A percentile compares a stretch with the other conserved stretches of the same genome.
phyloP scores from a whole-genome alignment of 2,888 invertebrate species.

The Spisula subtruncata region DNA sequence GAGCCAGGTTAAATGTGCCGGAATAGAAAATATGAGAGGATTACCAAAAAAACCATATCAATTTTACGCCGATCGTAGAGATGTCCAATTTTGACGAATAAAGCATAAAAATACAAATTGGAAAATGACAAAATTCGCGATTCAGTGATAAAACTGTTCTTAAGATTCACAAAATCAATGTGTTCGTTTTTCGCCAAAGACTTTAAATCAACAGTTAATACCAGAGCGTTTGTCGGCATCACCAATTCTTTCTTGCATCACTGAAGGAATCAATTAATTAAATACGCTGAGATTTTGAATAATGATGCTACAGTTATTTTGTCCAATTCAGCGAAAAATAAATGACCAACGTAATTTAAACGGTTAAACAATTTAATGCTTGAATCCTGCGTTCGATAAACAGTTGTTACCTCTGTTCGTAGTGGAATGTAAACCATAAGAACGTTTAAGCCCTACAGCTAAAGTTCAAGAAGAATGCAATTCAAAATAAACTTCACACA shows the following conservation, averaged over 20 bases:
- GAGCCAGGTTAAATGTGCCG: not conserved
- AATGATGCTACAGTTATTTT: not conserved
- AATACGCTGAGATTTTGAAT: not conserved
- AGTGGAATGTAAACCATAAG: no score
- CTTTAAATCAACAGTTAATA: not conserved
- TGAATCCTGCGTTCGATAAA: no score
- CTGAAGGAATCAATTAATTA: not conserved
- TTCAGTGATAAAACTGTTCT: not conserved
- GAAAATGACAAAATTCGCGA: not conserved
- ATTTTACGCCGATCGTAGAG: not conserved
- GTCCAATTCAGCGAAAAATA: not conserved
- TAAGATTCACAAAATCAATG: not conserved
- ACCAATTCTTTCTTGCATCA: not conserved
- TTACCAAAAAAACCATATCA: not conserved
- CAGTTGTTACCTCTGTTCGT: no score
- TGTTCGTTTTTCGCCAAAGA: not conserved
- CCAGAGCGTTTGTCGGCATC: not conserved
- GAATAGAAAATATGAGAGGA: not conserved
- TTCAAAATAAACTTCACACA: no score
- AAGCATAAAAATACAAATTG: constrained; percentile 5
- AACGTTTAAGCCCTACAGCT: no score
- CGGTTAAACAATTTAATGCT: no score
- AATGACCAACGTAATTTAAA: no score
- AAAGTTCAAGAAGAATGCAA: no score
- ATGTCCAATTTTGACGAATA: not conserved